phyloP scores from a whole-genome alignment of 2,113 vertebrate species.

The Ascaphus truei region DNA sequence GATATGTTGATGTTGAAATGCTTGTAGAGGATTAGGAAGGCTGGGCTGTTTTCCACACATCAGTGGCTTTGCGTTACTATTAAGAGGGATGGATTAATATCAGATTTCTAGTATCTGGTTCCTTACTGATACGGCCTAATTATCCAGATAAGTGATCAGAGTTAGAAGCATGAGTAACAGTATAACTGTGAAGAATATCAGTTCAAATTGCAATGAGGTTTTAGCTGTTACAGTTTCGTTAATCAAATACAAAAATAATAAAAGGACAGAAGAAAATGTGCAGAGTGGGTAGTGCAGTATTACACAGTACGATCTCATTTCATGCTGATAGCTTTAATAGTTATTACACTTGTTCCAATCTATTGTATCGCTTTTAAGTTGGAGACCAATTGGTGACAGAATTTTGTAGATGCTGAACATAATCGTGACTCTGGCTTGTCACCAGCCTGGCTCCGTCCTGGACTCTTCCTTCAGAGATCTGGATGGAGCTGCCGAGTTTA shows the following conservation, averaged over 20 bases:
- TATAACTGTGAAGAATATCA: conserved; percentile 48
- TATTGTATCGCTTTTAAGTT: too few species aligned
- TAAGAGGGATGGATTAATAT: conserved; percentile 73
- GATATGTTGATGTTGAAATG: conserved; percentile 48
- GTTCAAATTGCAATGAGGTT: conserved; percentile 42
- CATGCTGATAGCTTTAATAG: too few species aligned
- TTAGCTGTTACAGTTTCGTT: conserved; percentile 34
- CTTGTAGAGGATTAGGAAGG: conserved; percentile 60
- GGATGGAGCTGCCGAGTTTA: conserved; percentile 1
- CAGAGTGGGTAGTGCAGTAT: too few species aligned
- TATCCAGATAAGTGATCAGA: conserved; percentile 75
- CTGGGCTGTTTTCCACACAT: conserved; percentile 56
- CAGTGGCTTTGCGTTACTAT: conserved; percentile 48
- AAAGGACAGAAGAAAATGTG: too few species aligned
- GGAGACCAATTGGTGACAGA: too few species aligned
- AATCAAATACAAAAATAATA: too few species aligned
- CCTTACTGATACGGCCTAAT: conserved; percentile 72
- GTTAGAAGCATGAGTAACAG: conserved; percentile 54
- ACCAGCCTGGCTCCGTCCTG: not conserved
- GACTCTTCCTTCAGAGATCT: not conserved
- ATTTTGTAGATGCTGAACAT: not conserved
- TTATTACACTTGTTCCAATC: too few species aligned
- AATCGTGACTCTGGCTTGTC: not conserved
- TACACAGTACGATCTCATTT: too few species aligned
- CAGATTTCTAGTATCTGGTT: conserved; percentile 69